Percentiles rank a stretch among this genome's conserved stretches.
These are phyloP conservation scores for Allobates femoralis DNA, from an alignment of 2,797 vertebrate genomes.

Conservation along the genomic window DNA sequence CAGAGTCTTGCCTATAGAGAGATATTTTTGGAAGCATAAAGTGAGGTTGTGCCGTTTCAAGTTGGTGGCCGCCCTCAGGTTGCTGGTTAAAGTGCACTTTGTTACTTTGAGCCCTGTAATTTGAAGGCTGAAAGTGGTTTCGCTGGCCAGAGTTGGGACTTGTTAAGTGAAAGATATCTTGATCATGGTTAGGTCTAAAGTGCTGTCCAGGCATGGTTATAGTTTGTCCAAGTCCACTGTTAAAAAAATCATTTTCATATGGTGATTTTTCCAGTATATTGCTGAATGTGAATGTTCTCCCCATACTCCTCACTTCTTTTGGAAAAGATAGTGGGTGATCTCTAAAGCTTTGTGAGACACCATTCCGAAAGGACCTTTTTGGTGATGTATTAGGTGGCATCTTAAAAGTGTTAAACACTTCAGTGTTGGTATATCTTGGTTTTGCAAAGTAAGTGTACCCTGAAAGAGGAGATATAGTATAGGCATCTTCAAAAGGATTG, in stretches of 20 bases:
- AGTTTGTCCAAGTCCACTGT: slow-evolving; percentile 70
- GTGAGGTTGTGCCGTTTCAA: slow-evolving; percentile 71
- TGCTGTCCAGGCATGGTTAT: slow-evolving; percentile 75
- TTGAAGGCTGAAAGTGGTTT: slow-evolving; percentile 72
- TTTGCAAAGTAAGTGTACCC: slow-evolving; percentile 76
- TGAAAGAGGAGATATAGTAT: slow-evolving; percentile 75
- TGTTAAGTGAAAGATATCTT: slow-evolving; percentile 75
- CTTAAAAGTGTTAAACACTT: slow-evolving; percentile 78
- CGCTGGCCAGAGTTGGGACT: slow-evolving; percentile 72
- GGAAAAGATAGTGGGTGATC: slow-evolving; percentile 79
- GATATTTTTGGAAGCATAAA: slow-evolving; percentile 73
- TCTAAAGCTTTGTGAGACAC: slow-evolving; percentile 77
- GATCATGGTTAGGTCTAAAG: slow-evolving; percentile 77
- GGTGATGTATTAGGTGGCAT: slow-evolving; percentile 79
- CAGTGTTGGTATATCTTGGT: slow-evolving; percentile 76
- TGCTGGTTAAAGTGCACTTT: slow-evolving; percentile 73
- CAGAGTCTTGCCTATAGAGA: slow-evolving; percentile 75
- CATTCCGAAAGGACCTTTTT: slow-evolving; percentile 76
- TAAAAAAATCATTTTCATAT: slow-evolving; percentile 77
- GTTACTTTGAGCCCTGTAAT: slow-evolving; percentile 73
- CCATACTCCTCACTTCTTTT: slow-evolving; percentile 77
- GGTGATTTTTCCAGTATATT: slow-evolving; percentile 74
- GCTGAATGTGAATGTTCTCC: slow-evolving; percentile 75
- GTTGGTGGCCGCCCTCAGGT: slow-evolving; percentile 75
- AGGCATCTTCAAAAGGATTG: slow-evolving; percentile 88